Base-by-base conservation (phyloP, 2,797 vertebrate species). In the Chiroxiphia lanceolata region DNA sequence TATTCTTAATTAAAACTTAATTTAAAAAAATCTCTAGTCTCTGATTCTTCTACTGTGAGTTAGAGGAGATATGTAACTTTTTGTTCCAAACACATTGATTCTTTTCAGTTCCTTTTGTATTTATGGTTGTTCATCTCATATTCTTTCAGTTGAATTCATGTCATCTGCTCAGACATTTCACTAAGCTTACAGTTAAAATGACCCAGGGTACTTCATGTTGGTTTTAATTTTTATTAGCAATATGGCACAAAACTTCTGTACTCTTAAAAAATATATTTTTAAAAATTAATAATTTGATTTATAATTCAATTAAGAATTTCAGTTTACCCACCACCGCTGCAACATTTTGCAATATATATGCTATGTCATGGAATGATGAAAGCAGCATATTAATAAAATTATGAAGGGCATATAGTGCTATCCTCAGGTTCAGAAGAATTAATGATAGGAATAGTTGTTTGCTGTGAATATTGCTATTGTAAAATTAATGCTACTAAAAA, bases 301-400 rank as follows among this genome's bases (percentile, higher is more conserved):
- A 95, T 97, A 97, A 91, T 97, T 95, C 93, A 96, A 38, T 83
- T 83, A 44, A 81, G 68, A 97, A 91, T 97, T 96, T 97, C 50
- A 94, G 89, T 97, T 97, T 95, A 53, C 60, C 89, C 95, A 94
- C 92, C 94, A 93, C 95, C 95, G 61, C 94, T 93, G 68, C 78
- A 94, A 81, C 91, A 95, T 98, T 95, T 96, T 84, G 81, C 95
- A 91, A 81, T 94, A 95, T 83, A 86, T 94, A 93, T 93, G 61
- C 79, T 87, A 89, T 95, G 83, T 94, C 83, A 70, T 85, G 94
- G 96, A 98, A 98, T 97, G 96, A 98, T 98, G 97, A 98, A 98
- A 98, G 97, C 96, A 97, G 87, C 94, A 61, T 71, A 48, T 83
- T 79, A 78, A 82, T 78, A 47, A 68, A 94, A 45, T 44, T 16